Base-by-base conservation (phyloP, 1,140 invertebrate species). In the Sinonovacula constricta region DNA sequence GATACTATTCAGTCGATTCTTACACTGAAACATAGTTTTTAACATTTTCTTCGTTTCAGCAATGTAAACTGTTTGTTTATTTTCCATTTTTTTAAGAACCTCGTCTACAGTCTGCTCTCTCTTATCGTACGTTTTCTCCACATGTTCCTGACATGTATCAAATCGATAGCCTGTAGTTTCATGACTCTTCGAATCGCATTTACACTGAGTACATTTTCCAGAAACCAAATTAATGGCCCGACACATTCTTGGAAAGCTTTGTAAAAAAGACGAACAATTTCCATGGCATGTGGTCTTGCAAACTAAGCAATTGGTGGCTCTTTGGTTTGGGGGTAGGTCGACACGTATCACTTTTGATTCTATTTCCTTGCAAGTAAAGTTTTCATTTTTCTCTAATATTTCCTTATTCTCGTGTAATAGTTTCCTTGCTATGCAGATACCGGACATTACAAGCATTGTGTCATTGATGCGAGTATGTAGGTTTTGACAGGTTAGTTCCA, bases 271-370 rank as follows among this genome's bases (percentile, higher is more conserved):
- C n/a, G n/a, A n/a, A 31, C 60, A 63, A 12, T 24, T 24, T 24
- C 34, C 10, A 22, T 63, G 18, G 60, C 60, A 63, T 4, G 60
- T 63, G 28, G 15, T 14, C 28, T 63, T 15, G 28, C 60, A 63
- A 33, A 30, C 26, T 12, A 28, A 22, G 30, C 60, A 63, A 63
- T 63, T 63, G 12, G 60, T 63, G 30, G 22, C 30, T 14, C 12
- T 24, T 63, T 63, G 60, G 34, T 31, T 31, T 14, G 24, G 60
- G 10, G 60, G 60, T 22, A 63, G 30, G 7, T 24, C 22, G 14
- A 14, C 34, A 22, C 22, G 15, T 33, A 10, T 33, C 34, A 22
- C 26, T 63, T 28, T 7, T 22, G 31, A 12, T 4, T 10, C 3
- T 33, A 5, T 30, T 22, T 14, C 14, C 14, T 12, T 31, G 60